Evolutionary conservation across 2,113 vertebrate species (phyloP).

Genomic region (Marmota monax): DNA sequence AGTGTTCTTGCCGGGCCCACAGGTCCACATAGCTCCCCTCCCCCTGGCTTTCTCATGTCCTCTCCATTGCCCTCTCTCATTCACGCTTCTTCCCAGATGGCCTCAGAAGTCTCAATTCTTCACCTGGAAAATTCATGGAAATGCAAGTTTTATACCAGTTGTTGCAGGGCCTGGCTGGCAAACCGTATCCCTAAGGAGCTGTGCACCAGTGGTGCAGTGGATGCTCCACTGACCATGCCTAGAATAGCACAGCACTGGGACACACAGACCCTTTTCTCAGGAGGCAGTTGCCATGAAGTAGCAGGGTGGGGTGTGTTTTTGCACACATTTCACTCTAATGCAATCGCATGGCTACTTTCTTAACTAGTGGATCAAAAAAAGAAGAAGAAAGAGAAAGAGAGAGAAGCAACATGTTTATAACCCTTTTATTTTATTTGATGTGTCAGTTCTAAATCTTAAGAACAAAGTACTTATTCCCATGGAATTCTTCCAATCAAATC

Average conservation of each 20-base stretch:
- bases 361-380: not conserved
- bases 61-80: not conserved
- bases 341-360: not conserved
- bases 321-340: not conserved
- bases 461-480: not conserved
- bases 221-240: fast-evolving
- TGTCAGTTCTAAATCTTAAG: not conserved
- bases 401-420: not conserved
- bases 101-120: not conserved
- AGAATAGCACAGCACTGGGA: not conserved
- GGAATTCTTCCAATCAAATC: not conserved
- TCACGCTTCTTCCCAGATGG: not conserved
- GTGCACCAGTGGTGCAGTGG: not conserved
- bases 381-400: no score
- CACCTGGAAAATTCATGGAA: not conserved
- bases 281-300: not conserved
- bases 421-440: not conserved
- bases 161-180: no score
- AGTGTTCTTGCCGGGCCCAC: no score
- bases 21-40: not conserved
- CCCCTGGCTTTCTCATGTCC: fast-evolving
- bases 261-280: not conserved
- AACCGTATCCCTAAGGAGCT: not conserved
- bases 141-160: not conserved
- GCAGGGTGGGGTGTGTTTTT: not conserved